phyloP scores from a whole-genome alignment of 2,797 vertebrate species.

The Gymnothorax reevesii region DNA sequence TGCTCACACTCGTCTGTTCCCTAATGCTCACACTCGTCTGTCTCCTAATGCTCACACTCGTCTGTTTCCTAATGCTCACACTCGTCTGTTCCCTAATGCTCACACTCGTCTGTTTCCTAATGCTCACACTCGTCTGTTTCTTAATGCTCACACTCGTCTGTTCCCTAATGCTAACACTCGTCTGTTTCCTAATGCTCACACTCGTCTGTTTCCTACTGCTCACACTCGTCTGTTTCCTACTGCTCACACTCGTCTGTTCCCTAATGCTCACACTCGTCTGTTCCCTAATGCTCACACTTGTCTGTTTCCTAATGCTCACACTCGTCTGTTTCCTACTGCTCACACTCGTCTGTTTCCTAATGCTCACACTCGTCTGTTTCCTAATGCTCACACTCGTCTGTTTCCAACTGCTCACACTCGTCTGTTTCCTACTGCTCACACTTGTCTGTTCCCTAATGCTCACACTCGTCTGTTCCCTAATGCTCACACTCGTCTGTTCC shows the following conservation, averaged over 20 bases:
- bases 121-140: too few relatives aligned
- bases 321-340: neutral
- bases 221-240: neutral
- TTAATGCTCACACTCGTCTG: neutral
- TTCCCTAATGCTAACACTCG: too few relatives aligned
- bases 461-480: neutral
- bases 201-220: conserved; percentile 39
- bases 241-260: conserved; percentile 21
- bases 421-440: neutral
- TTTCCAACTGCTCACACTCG: too few relatives aligned
- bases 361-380: too few relatives aligned
- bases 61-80: conserved; percentile 44
- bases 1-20: conserved; percentile 21
- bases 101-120: conserved; percentile 33
- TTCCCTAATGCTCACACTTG: neutral
- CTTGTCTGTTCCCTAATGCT: conserved; percentile 39
- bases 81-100: neutral
- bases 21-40: too few relatives aligned
- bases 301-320: conserved; percentile 44
- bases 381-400: neutral
- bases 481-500: conserved; percentile 21
- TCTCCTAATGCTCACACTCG: neutral
- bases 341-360: conserved; percentile 33
- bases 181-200: neutral
- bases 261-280: too few relatives aligned